A percentile compares a stretch with the other conserved stretches of the same genome.
phyloP scores from a whole-genome alignment of 2,888 invertebrate species.

The Eupithecia insigniata region DNA sequence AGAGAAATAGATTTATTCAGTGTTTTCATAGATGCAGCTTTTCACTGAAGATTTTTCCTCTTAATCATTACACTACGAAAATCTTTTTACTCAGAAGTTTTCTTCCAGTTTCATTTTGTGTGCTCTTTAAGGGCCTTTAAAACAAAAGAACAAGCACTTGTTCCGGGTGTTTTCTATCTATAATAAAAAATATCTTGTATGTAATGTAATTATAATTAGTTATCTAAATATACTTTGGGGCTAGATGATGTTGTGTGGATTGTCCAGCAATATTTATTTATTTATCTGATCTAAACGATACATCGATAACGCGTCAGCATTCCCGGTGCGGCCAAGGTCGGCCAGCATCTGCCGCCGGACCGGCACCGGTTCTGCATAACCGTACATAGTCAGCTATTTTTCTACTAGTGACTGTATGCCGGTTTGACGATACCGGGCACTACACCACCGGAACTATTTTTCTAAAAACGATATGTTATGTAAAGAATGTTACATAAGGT shows the following conservation, averaged over 20 bases:
- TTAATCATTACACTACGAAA: no score
- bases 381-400: conserved; percentile 8
- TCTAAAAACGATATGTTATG: neutral
- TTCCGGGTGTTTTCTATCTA: no score
- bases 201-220: no score
- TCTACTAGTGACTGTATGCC: neutral
- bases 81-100: no score
- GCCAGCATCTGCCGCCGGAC: conserved; percentile 63
- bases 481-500: no score
- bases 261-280: no score
- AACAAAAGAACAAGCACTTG: no score
- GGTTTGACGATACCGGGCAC: neutral
- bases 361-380: conserved; percentile 46
- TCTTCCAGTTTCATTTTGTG: no score
- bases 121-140: no score
- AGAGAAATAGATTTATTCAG: neutral
- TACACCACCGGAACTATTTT: neutral
- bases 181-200: no score
- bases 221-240: no score
- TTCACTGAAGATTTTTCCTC: neutral
- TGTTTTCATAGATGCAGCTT: neutral
- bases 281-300: neutral
- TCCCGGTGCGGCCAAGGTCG: conserved; percentile 54
- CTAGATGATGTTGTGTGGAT: no score
- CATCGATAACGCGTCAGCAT: conserved; percentile 29